These are phyloP conservation scores for Lysandra bellargus DNA, from an alignment of 2,888 invertebrate genomes.

Conservation along the genomic window DNA sequence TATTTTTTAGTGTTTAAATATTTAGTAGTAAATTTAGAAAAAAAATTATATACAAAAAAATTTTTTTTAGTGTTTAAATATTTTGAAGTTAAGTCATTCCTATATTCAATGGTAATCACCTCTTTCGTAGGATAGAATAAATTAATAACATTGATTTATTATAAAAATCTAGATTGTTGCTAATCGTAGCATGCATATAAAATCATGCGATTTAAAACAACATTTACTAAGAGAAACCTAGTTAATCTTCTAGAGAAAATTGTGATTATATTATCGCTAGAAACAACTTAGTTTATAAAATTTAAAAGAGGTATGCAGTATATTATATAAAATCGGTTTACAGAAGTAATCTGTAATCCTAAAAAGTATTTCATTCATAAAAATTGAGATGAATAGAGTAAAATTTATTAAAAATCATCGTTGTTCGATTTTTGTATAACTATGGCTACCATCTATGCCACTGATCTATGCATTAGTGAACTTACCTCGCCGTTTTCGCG, in stretches of 20 bases:
- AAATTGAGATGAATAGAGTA: neutral
- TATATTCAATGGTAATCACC: neutral
- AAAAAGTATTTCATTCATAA: neutral
- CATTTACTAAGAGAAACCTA: constrained; percentile 27
- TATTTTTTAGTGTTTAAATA: no score
- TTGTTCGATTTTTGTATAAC: neutral
- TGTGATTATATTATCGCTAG: neutral
- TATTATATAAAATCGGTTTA: neutral
- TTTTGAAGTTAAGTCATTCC: neutral
- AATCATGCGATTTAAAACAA: constrained; percentile 30
- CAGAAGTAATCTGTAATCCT: neutral
- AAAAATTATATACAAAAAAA: no score
- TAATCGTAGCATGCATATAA: constrained; percentile 30
- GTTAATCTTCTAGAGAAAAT: neutral
- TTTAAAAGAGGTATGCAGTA: neutral
- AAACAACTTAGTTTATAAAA: neutral
- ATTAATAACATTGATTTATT: neutral
- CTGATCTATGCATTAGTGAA: constrained; percentile 34
- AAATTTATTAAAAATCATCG: neutral
- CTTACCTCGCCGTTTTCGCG: constrained; percentile 71
- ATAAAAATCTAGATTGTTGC: constrained; percentile 2
- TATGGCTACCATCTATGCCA: constrained; percentile 27
- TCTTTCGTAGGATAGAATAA: neutral
- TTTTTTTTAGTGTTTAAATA: no score
- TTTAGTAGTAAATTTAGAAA: no score